Base-by-base conservation (phyloP, 2,113 vertebrate genomes). In the Galbula dea region DNA sequence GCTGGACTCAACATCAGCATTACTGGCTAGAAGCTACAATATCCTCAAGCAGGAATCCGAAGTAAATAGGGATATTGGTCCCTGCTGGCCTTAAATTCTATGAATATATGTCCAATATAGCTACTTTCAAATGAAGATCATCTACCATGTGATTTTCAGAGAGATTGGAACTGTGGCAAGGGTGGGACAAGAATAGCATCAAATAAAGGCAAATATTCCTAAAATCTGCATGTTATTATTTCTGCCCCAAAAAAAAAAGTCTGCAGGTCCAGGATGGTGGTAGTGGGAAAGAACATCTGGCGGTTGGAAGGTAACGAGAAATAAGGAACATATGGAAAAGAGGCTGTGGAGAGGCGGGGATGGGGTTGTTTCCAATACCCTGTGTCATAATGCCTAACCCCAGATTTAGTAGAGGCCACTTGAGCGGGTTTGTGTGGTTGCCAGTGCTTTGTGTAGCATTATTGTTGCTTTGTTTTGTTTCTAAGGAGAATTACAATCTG, bases 201-300 rank as follows among this genome's bases (percentile, higher is more conserved):
- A 95, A 96, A 96, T 96, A 95, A 96, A 96, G 88, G 71, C 82
- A 91, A 93, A 96, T 94, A 96, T 85, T 85, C 89, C 82, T 83
- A 85, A 94, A 95, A 91, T 69, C 93, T 96, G 93, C 74, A 90
- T 52, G 89, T 74, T 95, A 95, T 96, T 96, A 96, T 22, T 94
- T 46, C 91, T 92, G 24, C 83, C 91, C 93, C 92, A 94, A 57
- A 48, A 94, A 92, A 93, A 92, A 61, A 52, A 73, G 39, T 90
- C 87, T 95, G 91, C 91, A 93, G 89, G 94, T 96, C 93, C 94
- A 89, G 89, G 71, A 54, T 93, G 87, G 87, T 94, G 94, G 91
- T 96, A 73, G 91, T 69, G 75, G 94, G 96, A 58, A 85, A 73
- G 91, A 96, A 96, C 96, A 96, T 96, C 96, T 96, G 96, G 93